Percentiles rank a stretch among this genome's conserved stretches.
These are phyloP conservation scores for Ceratosolen fusciceps DNA, from an alignment of 1,140 invertebrate species.

Conservation along the genomic window DNA sequence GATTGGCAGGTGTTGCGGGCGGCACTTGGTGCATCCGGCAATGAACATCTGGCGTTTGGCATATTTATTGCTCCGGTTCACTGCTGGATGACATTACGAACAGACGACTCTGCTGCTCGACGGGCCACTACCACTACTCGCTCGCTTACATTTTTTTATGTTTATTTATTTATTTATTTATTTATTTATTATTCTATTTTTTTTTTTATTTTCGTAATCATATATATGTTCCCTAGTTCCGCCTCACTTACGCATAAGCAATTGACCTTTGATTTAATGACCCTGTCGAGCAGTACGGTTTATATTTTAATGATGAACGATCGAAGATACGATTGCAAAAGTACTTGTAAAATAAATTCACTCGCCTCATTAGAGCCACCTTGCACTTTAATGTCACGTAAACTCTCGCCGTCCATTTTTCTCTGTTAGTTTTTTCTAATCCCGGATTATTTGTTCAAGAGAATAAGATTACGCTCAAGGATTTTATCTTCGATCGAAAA, in stretches of 20 bases:
- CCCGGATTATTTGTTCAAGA: neutral
- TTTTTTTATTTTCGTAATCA: neutral
- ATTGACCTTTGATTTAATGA: neutral
- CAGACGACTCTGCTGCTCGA: conserved; percentile 50
- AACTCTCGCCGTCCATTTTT: neutral
- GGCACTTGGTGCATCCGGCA: conserved; percentile 62
- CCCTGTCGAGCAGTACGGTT: conserved; percentile 1
- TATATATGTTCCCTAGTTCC: neutral
- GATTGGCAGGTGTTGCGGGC: conserved; percentile 69
- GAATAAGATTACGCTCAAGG: neutral
- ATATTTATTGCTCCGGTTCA: conserved; percentile 63
- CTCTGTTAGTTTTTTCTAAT: neutral
- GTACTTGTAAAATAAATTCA: too few species aligned
- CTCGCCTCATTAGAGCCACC: too few species aligned
- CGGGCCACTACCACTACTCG: too few species aligned
- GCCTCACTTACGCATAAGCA: too few species aligned
- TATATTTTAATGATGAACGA: conserved; percentile 17
- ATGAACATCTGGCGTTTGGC: conserved; percentile 66
- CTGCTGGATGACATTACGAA: conserved; percentile 62
- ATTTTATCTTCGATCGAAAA: conserved; percentile 31
- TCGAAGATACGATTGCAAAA: conserved; percentile 38
- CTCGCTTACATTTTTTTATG: too few species aligned
- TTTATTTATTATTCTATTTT: too few species aligned
- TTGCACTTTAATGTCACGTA: neutral
- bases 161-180: too few species aligned